Base-by-base conservation (phyloP, 1,140 invertebrate genomes). In the Aphis gossypii region DNA sequence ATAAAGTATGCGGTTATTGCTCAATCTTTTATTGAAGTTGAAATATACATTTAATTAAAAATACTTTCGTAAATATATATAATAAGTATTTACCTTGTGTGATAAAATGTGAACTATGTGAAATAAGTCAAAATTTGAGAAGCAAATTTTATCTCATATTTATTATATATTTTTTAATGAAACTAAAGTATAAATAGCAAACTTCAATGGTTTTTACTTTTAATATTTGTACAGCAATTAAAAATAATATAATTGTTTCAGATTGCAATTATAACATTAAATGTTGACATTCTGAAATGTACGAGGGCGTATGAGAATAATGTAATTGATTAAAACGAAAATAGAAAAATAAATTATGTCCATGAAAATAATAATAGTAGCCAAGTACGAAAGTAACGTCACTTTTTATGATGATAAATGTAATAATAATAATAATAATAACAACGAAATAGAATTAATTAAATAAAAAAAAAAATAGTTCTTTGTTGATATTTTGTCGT, bases 91-190 rank as follows among this genome's bases (percentile, higher is more conserved):
- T 76, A 76, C n/a, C n/a, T 68, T 76, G 14, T n/a, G 60, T 18
- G 14, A n/a, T n/a, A 76, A 68, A 76, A n/a, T 68, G 60, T 76
- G 30, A 68, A n/a, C 4, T 76, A 76, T 76, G 60, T n/a, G 14
- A n/a, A n/a, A n/a, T 76, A 76, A n/a, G 18, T 18, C 14, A n/a
- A n/a, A 0, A 18, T 35, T 76, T 35, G 30, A 30, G 5, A n/a
- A 68, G 18, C 14, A 14, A 76, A 76, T 76, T 76, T 30, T n/a
- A n/a, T n/a, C 18, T 76, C 23, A 30, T 60, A 18, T 5, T 76
- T 35, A 76, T 76, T 76, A n/a, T 30, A 68, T 68, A n/a, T n/a
- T 68, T 68, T 68, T n/a, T 68, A 76, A 76, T 76, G n/a, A 76
- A 76, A 76, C 30, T n/a, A 1, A n/a, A n/a, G 60, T 14, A 76